Conservation (phyloP, 1,140 invertebrate species). For the Saccostrea echinata region DNA sequence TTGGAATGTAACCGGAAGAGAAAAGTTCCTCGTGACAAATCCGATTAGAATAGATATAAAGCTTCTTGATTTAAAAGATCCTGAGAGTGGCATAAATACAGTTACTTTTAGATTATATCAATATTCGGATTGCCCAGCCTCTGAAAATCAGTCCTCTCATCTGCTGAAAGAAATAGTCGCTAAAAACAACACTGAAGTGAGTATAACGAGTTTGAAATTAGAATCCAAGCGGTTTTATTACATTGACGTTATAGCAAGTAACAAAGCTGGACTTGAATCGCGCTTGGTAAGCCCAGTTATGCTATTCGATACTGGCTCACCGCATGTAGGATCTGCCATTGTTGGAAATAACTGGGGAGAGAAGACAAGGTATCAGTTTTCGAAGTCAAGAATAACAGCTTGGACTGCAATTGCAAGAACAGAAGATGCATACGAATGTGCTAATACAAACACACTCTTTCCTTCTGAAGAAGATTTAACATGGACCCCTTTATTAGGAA, state of each 20-base stretch:
- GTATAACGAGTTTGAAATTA: conserved; percentile 40
- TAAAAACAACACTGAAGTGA: background rate
- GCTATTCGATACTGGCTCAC: conserved; percentile 45
- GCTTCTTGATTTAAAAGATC: background rate
- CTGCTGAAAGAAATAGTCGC: background rate
- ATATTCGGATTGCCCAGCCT: background rate
- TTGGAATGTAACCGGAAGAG: conserved; percentile 3
- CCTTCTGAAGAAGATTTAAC: background rate
- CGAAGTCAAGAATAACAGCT: conserved; percentile 38
- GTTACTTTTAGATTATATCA: background rate
- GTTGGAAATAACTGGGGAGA: background rate
- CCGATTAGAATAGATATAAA: background rate
- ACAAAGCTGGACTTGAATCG: conserved; percentile 45
- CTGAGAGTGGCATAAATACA: background rate
- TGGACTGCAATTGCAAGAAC: conserved; percentile 49
- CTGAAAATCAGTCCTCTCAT: background rate
- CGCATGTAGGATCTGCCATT: conserved; percentile 46
- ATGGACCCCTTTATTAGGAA: background rate
- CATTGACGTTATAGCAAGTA: conserved; percentile 44
- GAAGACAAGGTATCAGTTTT: conserved; percentile 36
- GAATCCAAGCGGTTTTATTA: conserved; percentile 33
- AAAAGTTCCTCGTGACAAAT: background rate
- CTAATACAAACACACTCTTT: conserved; percentile 26
- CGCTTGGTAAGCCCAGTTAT: conserved; percentile 42
- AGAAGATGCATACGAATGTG: conserved; percentile 41